phyloP scores from a whole-genome alignment of 1,140 invertebrate genomes.

The Diabrotica undecimpunctata region DNA sequence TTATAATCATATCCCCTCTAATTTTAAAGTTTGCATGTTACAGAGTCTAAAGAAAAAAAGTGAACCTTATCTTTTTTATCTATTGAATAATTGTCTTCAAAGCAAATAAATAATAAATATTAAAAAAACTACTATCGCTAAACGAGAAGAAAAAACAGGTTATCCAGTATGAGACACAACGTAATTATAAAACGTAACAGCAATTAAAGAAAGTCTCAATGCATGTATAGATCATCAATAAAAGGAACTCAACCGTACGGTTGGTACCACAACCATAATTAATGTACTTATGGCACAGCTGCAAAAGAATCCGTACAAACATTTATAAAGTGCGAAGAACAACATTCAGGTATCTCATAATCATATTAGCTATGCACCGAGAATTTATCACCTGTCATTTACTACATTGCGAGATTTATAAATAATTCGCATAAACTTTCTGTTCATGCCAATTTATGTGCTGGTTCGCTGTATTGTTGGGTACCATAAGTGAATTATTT shows the following conservation, averaged over 20 bases:
- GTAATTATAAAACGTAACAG: too few relatives aligned
- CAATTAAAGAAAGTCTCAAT: too few relatives aligned
- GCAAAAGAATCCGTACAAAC: constrained; percentile 20
- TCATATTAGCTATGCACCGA: constrained; percentile 22
- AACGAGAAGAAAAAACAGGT: too few relatives aligned
- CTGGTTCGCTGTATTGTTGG: not conserved
- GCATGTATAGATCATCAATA: too few relatives aligned
- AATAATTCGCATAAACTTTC: constrained; percentile 19
- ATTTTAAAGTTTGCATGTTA: too few relatives aligned
- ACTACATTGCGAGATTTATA: constrained; percentile 19
- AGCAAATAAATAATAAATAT: too few relatives aligned
- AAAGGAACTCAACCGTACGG: not conserved
- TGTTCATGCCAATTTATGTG: constrained; percentile 20
- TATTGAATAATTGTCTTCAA: too few relatives aligned
- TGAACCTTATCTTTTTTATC: too few relatives aligned
- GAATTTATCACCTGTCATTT: constrained; percentile 23
- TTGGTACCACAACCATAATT: constrained; percentile 9
- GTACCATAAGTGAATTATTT: not conserved
- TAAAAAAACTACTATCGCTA: too few relatives aligned
- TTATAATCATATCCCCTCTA: too few relatives aligned
- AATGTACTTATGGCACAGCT: constrained; percentile 20
- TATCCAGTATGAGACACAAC: too few relatives aligned
- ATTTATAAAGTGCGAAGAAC: constrained; percentile 25
- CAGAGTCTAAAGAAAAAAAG: too few relatives aligned
- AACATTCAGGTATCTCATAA: constrained; percentile 23